A percentile compares a stretch with the other conserved stretches of the same genome.
phyloP scores from a whole-genome alignment of 2,797 vertebrate species.

The Epinephelus malabaricus region DNA sequence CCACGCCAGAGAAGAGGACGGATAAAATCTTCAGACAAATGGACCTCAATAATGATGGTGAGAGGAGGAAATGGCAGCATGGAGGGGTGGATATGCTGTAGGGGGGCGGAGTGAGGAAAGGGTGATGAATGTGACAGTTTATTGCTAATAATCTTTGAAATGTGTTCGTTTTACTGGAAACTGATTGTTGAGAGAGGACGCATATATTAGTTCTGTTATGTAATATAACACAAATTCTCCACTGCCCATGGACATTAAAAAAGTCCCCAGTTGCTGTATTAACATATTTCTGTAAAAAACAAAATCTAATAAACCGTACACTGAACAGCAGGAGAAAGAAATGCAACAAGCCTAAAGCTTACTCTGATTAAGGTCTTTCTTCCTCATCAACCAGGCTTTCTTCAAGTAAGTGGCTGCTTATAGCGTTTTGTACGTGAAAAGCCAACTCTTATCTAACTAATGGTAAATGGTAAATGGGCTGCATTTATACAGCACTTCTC shows the following conservation, averaged over 20 bases:
- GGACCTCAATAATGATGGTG: conserved; percentile 99
- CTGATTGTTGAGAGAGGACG: not conserved
- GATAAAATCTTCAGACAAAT: conserved; percentile 99
- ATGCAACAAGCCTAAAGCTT: not conserved
- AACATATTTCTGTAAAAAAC: not conserved
- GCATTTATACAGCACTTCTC: too few relatives aligned
- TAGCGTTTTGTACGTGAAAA: not conserved
- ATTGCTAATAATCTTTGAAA: conserved; percentile 48
- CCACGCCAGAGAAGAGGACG: conserved; percentile 98
- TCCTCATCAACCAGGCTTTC: not conserved
- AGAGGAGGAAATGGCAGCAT: conserved; percentile 65
- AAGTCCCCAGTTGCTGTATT: not conserved
- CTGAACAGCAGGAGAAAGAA: not conserved
- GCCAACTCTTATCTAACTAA: too few relatives aligned
- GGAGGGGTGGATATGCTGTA: not conserved
- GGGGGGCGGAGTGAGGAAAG: not conserved
- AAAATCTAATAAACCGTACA: not conserved
- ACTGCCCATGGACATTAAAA: not conserved
- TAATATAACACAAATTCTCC: not conserved
- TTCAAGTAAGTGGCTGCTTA: not conserved
- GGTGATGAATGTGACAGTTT: conserved; percentile 7
- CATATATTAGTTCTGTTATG: not conserved
- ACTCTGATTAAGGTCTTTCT: not conserved
- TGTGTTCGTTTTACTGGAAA: conserved; percentile 29
- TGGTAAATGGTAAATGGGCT: too few relatives aligned